A percentile compares a stretch with the other conserved stretches of the same genome.
phyloP scores from a whole-genome alignment of 2,888 invertebrate species.

The Pteria penguin region DNA sequence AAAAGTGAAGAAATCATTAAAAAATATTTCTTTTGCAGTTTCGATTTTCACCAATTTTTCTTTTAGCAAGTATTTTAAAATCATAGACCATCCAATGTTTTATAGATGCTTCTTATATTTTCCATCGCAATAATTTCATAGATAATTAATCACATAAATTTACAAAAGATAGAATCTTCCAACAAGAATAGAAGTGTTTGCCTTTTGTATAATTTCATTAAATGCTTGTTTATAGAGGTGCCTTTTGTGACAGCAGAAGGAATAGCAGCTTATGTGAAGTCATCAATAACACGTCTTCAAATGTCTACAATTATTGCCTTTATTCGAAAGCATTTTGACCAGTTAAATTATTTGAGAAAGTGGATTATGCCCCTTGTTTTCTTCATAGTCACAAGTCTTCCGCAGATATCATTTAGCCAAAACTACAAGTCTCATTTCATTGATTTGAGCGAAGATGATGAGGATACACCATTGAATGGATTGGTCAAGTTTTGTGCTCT shows the following conservation, averaged over 20 bases:
- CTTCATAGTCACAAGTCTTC: slow-evolving; percentile 46
- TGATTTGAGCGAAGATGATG: slow-evolving; percentile 32
- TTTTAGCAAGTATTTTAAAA: too few relatives aligned
- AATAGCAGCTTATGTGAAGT: background rate
- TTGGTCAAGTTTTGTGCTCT: slow-evolving; percentile 54
- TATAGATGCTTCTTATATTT: too few relatives aligned
- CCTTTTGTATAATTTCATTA: too few relatives aligned
- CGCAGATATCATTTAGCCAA: slow-evolving; percentile 28
- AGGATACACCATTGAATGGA: slow-evolving; percentile 60
- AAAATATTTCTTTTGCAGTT: too few relatives aligned
- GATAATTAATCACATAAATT: too few relatives aligned
- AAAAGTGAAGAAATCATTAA: too few relatives aligned
- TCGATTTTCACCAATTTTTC: too few relatives aligned
- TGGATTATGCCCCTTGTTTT: slow-evolving; percentile 56
- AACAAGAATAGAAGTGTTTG: too few relatives aligned
- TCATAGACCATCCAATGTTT: too few relatives aligned
- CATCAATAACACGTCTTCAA: background rate
- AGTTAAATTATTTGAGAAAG: background rate
- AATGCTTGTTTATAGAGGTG: too few relatives aligned
- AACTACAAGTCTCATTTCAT: slow-evolving; percentile 40
- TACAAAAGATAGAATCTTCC: too few relatives aligned
- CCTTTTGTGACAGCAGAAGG: slow-evolving; percentile 3
- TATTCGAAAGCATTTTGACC: slow-evolving; percentile 11
- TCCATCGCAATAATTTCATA: too few relatives aligned
- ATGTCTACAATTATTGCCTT: slow-evolving; percentile 41